Evolutionary conservation across 2,888 invertebrate species (phyloP), one percentile per base, ranked within the genome.

Genomic region (Xestia c-nigrum): DNA sequence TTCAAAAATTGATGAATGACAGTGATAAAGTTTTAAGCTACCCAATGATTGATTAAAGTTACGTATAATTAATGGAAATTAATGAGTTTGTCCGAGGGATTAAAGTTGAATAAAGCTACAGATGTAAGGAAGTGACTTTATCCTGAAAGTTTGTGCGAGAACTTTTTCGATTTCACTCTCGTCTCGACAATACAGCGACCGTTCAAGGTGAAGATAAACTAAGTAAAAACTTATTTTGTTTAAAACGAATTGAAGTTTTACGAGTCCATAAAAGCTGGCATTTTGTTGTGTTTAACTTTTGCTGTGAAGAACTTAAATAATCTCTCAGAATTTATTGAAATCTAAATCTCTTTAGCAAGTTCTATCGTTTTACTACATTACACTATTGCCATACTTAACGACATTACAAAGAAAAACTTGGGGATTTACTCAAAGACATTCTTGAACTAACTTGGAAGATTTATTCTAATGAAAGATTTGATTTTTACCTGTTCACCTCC

Each of bases 81-180:
- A 76, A 72, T 76, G 74, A 75, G 57, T 84, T 67, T 57, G 50
- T 75, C 63, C 31, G 57, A 63, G 16, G 7, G 68, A 75, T 68
- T 63, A 46, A 74, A 76, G 43, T 63, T 57, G 59, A 74, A 46
- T 61, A 69, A 74, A 77, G 52, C 64, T 55, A 72, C 77, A 72
- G 77, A 76, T 79, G 76, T 79, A 79, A 70, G 76, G 72, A 85
- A 87, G 74, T 66, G 72, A 76, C 57, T 76, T 80, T 72, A 72
- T 74, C 68, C 40, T 66, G 47, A 68, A 83, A 81, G 65, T 86
- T 81, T 55, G 46, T 12, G 9, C 46, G 52, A 40, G 86, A 89
- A 89, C 82, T 89, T 89, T 89, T 89, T 88, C 90, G 86, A 89
- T 89, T 85, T 87, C 77, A 87, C 68, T 87, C 83, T 81, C 72